Evolutionary conservation across 2,888 invertebrate genomes (phyloP).

Genomic region (Philopedon plagiatum): DNA sequence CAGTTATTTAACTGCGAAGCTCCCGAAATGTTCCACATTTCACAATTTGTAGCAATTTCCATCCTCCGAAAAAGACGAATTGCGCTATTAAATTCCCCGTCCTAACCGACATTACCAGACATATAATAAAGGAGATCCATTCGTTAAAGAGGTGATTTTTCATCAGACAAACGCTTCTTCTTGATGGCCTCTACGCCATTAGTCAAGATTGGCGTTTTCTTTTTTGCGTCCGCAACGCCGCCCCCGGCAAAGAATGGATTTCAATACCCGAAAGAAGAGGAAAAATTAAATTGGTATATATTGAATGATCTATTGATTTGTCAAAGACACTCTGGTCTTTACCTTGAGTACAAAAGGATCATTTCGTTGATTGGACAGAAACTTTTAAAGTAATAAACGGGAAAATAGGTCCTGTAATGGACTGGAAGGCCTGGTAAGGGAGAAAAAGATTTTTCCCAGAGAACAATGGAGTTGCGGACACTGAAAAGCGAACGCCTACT

Average conservation of each 20-base stretch:
- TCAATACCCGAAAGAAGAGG: slow-evolving; percentile 45
- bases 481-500: not conserved
- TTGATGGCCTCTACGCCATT: slow-evolving; percentile 45
- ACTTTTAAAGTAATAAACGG: slow-evolving; percentile 10
- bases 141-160: slow-evolving; percentile 42
- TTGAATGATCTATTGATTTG: slow-evolving; percentile 49
- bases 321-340: slow-evolving; percentile 39
- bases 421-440: not conserved
- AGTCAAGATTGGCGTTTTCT: slow-evolving; percentile 49
- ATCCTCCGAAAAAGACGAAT: slow-evolving; percentile 41
- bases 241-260: slow-evolving; percentile 46
- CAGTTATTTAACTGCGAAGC: not conserved
- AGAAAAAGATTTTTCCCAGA: not conserved
- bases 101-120: slow-evolving; percentile 41
- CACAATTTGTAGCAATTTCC: slow-evolving; percentile 42
- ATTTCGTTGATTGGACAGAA: slow-evolving; percentile 1
- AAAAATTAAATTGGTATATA: slow-evolving; percentile 50
- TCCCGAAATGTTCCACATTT: not conserved
- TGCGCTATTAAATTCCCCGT: slow-evolving; percentile 38
- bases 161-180: slow-evolving; percentile 38
- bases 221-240: slow-evolving; percentile 38
- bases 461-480: not conserved
- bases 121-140: slow-evolving; percentile 46
- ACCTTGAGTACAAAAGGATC: slow-evolving; percentile 23
- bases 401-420: not conserved